These are phyloP conservation scores for Condylostylus longicornis DNA, from an alignment of 1,140 invertebrate genomes.

Conservation along the genomic window DNA sequence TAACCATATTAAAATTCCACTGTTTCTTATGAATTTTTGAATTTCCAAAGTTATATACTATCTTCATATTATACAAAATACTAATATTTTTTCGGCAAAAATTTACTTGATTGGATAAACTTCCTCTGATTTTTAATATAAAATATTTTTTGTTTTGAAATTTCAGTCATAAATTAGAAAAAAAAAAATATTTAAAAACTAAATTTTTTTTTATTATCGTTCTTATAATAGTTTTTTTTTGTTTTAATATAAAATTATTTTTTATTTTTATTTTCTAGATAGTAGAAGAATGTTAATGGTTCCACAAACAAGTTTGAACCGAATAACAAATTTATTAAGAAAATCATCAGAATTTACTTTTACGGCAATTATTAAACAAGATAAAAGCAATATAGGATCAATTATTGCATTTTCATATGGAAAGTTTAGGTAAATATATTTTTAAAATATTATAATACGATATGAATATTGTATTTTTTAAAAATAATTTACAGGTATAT, in stretches of 20 bases:
- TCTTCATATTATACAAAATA: background rate
- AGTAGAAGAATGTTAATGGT: conserved; percentile 54
- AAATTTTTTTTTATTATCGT: background rate
- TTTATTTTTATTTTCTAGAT: background rate
- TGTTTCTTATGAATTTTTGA: background rate
- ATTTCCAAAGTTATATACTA: background rate
- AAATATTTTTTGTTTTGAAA: conserved; percentile 1
- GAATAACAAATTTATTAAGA: conserved; percentile 49
- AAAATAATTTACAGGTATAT: no score
- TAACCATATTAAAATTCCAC: background rate
- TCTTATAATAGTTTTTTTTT: background rate
- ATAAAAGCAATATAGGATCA: conserved; percentile 63
- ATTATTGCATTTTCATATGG: conserved; percentile 58
- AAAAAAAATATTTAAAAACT: background rate
- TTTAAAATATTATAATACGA: background rate
- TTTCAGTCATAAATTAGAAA: no score
- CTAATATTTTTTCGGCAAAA: background rate
- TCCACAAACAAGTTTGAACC: conserved; percentile 45
- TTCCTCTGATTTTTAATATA: background rate
- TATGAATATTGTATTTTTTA: conserved; percentile 13
- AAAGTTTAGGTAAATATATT: background rate
- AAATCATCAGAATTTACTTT: conserved; percentile 65
- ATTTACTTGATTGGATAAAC: background rate
- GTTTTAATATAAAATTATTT: background rate
- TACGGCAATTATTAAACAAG: conserved; percentile 58